Evolutionary conservation across 2,888 invertebrate genomes (phyloP), one percentile per base, ranked within the genome.

Genomic region (Microctonus brassicae): DNA sequence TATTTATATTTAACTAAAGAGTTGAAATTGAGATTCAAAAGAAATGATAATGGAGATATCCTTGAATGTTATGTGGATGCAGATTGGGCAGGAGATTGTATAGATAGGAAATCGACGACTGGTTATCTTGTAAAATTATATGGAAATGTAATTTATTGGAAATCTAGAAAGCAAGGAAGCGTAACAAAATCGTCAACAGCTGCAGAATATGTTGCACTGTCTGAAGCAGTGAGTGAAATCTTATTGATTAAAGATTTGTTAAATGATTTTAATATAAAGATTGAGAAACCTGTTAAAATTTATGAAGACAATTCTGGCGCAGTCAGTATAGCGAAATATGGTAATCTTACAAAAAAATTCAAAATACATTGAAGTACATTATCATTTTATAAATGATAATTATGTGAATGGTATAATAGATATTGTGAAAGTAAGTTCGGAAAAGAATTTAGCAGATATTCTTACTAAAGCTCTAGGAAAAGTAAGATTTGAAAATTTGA

Each of bases 391-490:
- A 5, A 3, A 29, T 29, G 29, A 29, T 5, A n/a, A n/a, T n/a
- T 29, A 7, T 29, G 29, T 29, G 20, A 52, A 64, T 10, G 58
- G 69, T 24, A 39, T 17, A n/a, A 73, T 73, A 24, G 57, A 69
- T 34, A 53, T 73, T 17, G 42, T 69, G 11, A 68, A 73, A 39
- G 53, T 73, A 22, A 64, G 70, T 61, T 39, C 68, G 9, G 36
- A 73, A 22, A 33, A 55, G 20, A 71, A 73, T 65, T 39, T 65
- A 6, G 71, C 73, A 10, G 73, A 71, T 65, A 20, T 73, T 0
- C 69, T 73, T 5, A 73, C 73, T n/a, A 71, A 73, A 33, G 24
- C 63, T 2, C n/a, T 69, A 20, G 47, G 65, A 33, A 66, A 52
- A 53, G 58, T 17, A 20, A 69, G 64, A 42, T 58, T 72, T 34